Evolutionary conservation across 23 tunicate genomes (phyloP).

Genomic region (Trididemnum nubilum): DNA sequence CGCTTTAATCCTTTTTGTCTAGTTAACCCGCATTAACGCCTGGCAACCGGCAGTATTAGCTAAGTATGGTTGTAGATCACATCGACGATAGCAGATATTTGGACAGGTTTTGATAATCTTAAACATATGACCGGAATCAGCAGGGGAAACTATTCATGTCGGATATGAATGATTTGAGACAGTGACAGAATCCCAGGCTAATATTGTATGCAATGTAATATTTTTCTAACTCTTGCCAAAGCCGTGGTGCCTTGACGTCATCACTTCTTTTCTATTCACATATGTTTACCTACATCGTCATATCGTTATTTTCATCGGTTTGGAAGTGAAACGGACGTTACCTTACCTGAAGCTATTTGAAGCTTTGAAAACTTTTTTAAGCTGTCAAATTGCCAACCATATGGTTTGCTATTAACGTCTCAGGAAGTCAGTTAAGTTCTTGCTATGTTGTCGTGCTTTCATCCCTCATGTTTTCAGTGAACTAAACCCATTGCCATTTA

Average conservation of each 20-base stretch:
- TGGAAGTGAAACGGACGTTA: neutral
- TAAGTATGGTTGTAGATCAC: too few species aligned
- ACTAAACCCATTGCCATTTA: too few species aligned
- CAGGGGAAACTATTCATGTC: neutral
- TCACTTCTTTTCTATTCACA: neutral
- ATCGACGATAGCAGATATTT: too few species aligned
- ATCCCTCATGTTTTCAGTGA: too few species aligned
- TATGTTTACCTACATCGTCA: neutral
- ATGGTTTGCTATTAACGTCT: neutral
- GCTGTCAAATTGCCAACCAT: neutral
- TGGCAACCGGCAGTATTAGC: too few species aligned
- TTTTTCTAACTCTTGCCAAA: neutral
- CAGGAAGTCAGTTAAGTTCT: neutral
- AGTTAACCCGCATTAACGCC: too few species aligned
- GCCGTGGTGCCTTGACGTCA: neutral
- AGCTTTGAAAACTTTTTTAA: neutral
- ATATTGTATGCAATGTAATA: neutral
- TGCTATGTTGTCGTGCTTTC: conserved; percentile 1
- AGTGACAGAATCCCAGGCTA: neutral
- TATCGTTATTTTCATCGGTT: neutral
- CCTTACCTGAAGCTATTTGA: neutral
- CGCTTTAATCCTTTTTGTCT: too few species aligned
- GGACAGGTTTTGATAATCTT: too few species aligned
- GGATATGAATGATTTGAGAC: neutral
- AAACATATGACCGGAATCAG: too few species aligned